Conservation (phyloP, 23 tunicate species). For the Phallusia fumigata region DNA sequence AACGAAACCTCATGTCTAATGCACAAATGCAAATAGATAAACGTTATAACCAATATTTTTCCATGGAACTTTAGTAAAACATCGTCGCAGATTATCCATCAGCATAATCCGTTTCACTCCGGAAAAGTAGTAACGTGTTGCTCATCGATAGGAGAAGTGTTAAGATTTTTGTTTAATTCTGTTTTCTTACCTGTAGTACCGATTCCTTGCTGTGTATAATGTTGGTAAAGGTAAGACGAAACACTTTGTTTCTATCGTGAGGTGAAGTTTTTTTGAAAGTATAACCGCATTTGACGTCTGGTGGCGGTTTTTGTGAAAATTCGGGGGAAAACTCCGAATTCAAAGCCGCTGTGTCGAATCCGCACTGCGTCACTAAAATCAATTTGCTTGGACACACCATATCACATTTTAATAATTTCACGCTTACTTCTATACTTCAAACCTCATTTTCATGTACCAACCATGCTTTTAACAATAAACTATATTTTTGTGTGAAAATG, state of each 20-base stretch:
- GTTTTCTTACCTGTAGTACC: not conserved
- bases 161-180: not conserved
- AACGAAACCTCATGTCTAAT: too few relatives aligned
- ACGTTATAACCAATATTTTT: too few relatives aligned
- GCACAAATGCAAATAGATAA: too few relatives aligned
- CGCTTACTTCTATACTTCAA: too few relatives aligned
- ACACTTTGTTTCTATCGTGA: not conserved
- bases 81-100: too few relatives aligned
- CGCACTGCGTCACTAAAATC: not conserved
- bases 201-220: not conserved
- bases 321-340: not conserved
- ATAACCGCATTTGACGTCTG: not conserved
- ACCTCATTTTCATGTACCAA: too few relatives aligned
- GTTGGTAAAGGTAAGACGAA: not conserved
- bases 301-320: not conserved
- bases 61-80: too few relatives aligned
- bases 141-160: too few relatives aligned
- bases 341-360: not conserved
- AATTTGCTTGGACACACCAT: not conserved
- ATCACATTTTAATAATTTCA: not conserved
- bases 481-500: too few relatives aligned
- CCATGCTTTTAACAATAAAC: too few relatives aligned
- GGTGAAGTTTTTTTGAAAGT: not conserved
- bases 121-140: not conserved
- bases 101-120: too few relatives aligned